These are phyloP conservation scores for Cyprinus carpio DNA, from an alignment of 2,113 vertebrate species.

Conservation along the genomic window DNA sequence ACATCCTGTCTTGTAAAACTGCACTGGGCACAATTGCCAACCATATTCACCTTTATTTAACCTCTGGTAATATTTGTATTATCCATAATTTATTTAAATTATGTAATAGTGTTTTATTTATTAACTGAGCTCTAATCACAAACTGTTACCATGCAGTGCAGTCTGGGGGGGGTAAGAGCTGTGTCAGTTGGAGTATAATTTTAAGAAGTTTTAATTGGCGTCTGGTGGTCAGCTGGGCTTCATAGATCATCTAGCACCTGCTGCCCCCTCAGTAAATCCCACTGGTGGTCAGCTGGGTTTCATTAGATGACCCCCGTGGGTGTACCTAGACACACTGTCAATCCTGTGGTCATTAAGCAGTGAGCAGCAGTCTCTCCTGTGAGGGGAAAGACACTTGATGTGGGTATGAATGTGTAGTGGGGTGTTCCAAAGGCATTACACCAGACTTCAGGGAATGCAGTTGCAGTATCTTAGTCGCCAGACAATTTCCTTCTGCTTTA, in stretches of 20 bases:
- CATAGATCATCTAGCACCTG: too few relatives aligned
- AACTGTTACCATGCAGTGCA: slow-evolving; percentile 28
- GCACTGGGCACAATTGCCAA: neutral
- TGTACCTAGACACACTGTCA: slow-evolving; percentile 61
- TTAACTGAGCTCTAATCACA: slow-evolving; percentile 68
- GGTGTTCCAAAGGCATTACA: slow-evolving; percentile 16
- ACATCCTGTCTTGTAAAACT: too few relatives aligned
- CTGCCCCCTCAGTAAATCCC: too few relatives aligned
- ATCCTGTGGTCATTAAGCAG: slow-evolving; percentile 51
- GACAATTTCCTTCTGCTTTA: neutral
- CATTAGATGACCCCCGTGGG: slow-evolving; percentile 72
- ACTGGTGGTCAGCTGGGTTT: slow-evolving; percentile 67
- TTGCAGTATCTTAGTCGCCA: neutral
- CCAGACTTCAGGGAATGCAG: neutral
- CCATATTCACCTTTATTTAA: slow-evolving; percentile 49
- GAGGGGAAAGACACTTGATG: neutral
- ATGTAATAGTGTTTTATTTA: too few relatives aligned
- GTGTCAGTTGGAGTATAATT: slow-evolving; percentile 48
- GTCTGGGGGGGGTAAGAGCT: slow-evolving; percentile 57
- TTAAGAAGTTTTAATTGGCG: slow-evolving; percentile 69
- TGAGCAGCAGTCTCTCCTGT: neutral
- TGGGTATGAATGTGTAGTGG: neutral
- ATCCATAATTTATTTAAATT: too few relatives aligned
- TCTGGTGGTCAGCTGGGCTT: too few relatives aligned
- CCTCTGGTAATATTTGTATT: too few relatives aligned